Evolutionary conservation across 2,113 vertebrate species (phyloP).

Genomic region (Trogon melanurus): DNA sequence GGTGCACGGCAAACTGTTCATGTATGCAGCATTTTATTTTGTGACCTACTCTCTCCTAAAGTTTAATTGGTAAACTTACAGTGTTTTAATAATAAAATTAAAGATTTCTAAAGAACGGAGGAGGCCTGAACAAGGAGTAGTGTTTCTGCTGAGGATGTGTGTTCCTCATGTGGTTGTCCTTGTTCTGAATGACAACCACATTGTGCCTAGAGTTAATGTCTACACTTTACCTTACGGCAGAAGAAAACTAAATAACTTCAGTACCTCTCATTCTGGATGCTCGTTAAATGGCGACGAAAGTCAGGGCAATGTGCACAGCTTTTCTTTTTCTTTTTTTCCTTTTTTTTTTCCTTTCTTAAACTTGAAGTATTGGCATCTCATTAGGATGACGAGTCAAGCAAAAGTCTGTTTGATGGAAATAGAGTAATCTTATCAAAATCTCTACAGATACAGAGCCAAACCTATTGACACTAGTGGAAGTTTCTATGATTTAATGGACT

Average conservation of each 20-base stretch:
- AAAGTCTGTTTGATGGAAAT: background rate
- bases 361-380: background rate
- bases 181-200: background rate
- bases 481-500: background rate
- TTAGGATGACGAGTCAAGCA: background rate
- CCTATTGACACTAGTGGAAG: background rate
- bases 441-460: background rate
- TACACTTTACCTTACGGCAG: background rate
- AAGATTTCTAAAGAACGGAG: background rate
- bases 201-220: background rate
- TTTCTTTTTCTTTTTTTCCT: background rate
- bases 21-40: accelerated
- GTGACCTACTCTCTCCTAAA: background rate
- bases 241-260: background rate
- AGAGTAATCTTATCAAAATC: background rate
- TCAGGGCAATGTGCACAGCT: background rate
- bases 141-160: background rate
- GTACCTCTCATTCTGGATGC: background rate
- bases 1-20: background rate
- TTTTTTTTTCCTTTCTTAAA: too few species aligned
- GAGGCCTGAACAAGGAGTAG: background rate
- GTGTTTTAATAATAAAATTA: background rate
- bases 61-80: background rate
- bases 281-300: background rate
- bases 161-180: background rate